A percentile compares a stretch with the other conserved stretches of the same genome.
Evolutionary conservation across 2,113 vertebrate species (phyloP).

Genomic region (Lophius piscatorius): DNA sequence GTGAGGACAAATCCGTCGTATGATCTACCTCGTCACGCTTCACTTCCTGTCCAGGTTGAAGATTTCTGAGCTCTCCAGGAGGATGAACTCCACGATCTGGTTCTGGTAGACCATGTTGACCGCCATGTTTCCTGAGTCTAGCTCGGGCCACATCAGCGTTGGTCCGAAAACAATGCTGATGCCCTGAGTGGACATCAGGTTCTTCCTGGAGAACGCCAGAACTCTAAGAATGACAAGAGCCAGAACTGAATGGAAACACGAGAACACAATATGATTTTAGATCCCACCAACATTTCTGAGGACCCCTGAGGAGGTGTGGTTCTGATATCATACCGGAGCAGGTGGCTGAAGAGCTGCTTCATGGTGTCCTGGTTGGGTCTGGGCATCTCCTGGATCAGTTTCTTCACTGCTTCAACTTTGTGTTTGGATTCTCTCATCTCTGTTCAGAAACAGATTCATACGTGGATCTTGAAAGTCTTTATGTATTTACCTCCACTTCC

Average conservation of each 20-base stretch:
- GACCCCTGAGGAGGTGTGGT: too few species aligned
- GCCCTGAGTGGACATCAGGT: conserved; percentile 95
- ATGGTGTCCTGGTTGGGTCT: conserved; percentile 91
- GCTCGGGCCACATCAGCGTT: conserved; percentile 91
- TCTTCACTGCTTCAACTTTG: conserved; percentile 83
- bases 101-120: conserved; percentile 96
- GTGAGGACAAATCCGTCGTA: too few species aligned
- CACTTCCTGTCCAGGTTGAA: conserved; percentile 77
- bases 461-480: too few species aligned
- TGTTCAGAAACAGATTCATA: conserved; percentile 56
- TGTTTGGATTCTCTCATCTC: conserved; percentile 82
- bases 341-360: conserved; percentile 90
- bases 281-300: too few species aligned
- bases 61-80: conserved; percentile 86
- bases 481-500: too few species aligned
- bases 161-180: conserved; percentile 95
- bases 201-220: conserved; percentile 85
- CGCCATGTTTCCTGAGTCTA: conserved; percentile 90
- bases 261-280: too few species aligned
- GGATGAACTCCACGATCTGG: conserved; percentile 93
- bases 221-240: conserved; percentile 81
- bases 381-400: conserved; percentile 86
- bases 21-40: background rate
- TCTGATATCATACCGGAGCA: conserved; percentile 94
- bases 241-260: too few species aligned